Conservation (phyloP, 2,797 vertebrate species). For the Lepilemur septentrionalis region DNA sequence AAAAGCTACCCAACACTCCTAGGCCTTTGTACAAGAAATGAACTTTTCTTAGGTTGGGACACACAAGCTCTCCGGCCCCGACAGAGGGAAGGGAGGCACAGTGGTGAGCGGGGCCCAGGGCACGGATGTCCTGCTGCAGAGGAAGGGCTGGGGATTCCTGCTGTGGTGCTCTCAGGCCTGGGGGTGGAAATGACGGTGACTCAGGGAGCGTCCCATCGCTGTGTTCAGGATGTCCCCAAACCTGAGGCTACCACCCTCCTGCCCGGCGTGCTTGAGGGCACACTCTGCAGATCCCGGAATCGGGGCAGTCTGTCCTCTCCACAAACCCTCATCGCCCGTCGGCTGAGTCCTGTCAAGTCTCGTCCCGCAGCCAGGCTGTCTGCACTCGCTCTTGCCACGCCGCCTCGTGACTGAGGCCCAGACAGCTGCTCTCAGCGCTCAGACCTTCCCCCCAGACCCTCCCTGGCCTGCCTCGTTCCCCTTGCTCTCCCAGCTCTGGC, state of each 20-base stretch:
- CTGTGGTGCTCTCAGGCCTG: no score
- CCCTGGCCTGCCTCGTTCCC: no score
- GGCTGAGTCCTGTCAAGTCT: fast-evolving
- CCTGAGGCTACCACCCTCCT: not conserved
- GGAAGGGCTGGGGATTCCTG: not conserved
- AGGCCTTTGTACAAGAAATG: not conserved
- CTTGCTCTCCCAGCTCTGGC: not conserved
- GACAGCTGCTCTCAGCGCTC: not conserved
- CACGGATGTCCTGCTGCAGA: not conserved
- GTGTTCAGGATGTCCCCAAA: fast-evolving
- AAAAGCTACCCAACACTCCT: not conserved
- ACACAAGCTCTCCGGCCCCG: not conserved
- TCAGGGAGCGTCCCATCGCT: not conserved
- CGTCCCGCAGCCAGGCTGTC: fast-evolving
- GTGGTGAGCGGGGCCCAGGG: not conserved
- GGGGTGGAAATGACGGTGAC: not conserved
- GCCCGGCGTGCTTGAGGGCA: not conserved
- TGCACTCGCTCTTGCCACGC: fast-evolving
- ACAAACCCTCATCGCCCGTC: not conserved
- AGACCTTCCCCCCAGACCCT: fast-evolving
- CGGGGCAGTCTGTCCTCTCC: fast-evolving
- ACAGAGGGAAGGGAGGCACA: not conserved
- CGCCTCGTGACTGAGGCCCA: not conserved
- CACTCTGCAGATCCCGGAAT: fast-evolving
- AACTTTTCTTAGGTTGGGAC: not conserved